Conservation (phyloP, 2,113 vertebrate genomes). For the Caranx ignobilis region DNA sequence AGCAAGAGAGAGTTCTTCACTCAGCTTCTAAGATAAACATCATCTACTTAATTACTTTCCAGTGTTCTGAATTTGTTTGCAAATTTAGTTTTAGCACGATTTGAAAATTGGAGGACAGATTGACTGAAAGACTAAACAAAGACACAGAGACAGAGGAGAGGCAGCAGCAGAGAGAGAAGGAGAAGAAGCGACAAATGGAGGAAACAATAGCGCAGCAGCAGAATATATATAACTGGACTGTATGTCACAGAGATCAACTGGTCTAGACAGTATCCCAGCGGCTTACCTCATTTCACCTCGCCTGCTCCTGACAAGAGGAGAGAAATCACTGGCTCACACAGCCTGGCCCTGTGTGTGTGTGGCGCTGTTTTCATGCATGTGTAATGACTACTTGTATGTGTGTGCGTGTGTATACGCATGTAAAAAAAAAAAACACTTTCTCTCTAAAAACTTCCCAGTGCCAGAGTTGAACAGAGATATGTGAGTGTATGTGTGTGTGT, state of each 20-base stretch:
- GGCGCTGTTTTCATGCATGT: neutral
- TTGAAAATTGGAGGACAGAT: neutral
- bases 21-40: neutral
- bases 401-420: neutral
- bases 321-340: conserved; percentile 31
- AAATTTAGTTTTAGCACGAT: neutral
- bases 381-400: neutral
- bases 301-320: conserved; percentile 15
- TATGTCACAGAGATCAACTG: conserved; percentile 42
- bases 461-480: neutral
- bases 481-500: conserved; percentile 10
- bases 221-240: conserved; percentile 37
- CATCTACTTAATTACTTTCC: neutral
- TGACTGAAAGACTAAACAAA: neutral
- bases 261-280: conserved; percentile 59
- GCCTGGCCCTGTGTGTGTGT: neutral
- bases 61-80: neutral
- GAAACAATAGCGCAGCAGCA: conserved; percentile 10
- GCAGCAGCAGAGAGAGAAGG: neutral
- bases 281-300: conserved; percentile 42
- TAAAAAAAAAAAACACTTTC: neutral
- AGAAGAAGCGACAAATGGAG: conserved; percentile 1
- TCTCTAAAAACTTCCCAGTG: conserved; percentile 6
- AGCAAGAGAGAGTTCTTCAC: neutral
- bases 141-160: neutral